phyloP scores from a whole-genome alignment of 2,113 vertebrate genomes.

The Cervus canadensis region DNA sequence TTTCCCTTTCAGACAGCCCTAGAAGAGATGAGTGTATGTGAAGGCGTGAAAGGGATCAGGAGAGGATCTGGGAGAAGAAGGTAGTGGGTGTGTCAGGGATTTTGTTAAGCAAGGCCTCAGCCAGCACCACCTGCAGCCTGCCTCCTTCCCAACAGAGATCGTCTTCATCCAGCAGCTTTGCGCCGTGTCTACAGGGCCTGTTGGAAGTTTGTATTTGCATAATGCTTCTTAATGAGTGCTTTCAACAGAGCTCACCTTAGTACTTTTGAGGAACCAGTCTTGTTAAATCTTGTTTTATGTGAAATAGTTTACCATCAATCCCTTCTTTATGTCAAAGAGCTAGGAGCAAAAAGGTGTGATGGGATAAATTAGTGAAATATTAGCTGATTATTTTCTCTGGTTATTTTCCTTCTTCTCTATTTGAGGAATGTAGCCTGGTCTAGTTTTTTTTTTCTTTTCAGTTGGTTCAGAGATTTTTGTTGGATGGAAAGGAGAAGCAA shows the following conservation, averaged over 20 bases:
- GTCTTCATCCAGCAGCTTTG: background rate
- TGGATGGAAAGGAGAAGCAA: background rate
- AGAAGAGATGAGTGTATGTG: background rate
- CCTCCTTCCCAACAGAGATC: background rate
- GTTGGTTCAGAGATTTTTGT: background rate
- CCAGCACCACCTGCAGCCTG: background rate
- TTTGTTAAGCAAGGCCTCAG: background rate
- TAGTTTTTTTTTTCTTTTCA: background rate
- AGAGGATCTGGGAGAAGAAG: background rate
- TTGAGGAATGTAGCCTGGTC: background rate
- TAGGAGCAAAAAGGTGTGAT: background rate
- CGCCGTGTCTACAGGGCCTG: background rate
- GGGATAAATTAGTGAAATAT: background rate
- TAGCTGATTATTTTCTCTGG: background rate
- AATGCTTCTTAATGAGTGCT: background rate
- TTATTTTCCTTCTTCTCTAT: background rate
- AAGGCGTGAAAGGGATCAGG: background rate
- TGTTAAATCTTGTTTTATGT: constrained; percentile 19
- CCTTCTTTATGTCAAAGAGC: background rate
- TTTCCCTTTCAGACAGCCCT: background rate
- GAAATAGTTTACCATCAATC: background rate
- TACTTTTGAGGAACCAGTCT: background rate
- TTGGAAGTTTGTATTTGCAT: background rate
- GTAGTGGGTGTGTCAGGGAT: background rate
- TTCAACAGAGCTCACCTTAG: background rate